Percentiles rank a stretch among this genome's conserved stretches.
Conservation (phyloP, 2,113 vertebrate genomes). For the Ramphastos sulfuratus region DNA sequence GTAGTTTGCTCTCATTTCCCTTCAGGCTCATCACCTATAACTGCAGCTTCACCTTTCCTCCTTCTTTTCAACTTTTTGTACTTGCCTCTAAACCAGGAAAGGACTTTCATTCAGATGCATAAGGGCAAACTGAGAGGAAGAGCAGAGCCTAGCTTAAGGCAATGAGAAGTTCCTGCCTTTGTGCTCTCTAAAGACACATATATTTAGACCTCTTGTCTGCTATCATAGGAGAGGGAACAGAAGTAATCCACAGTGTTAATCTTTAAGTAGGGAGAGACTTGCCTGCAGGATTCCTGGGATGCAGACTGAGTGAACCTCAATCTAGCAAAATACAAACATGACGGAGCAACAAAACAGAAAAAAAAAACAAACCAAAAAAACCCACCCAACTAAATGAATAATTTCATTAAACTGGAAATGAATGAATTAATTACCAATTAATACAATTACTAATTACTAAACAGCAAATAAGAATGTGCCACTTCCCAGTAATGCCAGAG, state of each 20-base stretch:
- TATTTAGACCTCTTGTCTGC: neutral
- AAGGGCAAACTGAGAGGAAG: neutral
- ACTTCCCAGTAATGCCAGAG: neutral
- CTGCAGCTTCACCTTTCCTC: neutral
- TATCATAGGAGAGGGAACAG: neutral
- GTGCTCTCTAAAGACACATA: neutral
- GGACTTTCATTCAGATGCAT: neutral
- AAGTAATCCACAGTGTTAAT: neutral
- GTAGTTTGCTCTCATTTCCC: neutral
- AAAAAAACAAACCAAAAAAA: neutral
- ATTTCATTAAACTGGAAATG: too few species aligned
- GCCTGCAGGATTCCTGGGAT: neutral
- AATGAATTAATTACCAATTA: too few species aligned
- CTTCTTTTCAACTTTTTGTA: neutral
- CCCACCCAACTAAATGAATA: too few species aligned
- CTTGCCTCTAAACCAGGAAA: neutral
- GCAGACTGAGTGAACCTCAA: rapidly evolving
- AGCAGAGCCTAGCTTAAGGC: neutral
- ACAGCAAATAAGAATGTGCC: rapidly evolving
- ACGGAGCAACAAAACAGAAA: neutral
- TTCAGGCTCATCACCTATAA: neutral
- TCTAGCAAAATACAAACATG: neutral
- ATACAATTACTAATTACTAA: neutral
- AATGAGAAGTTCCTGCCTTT: neutral
- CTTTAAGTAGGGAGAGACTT: neutral